These are phyloP conservation scores for Heliangelus exortis DNA, from an alignment of 2,797 vertebrate species.

Conservation along the genomic window DNA sequence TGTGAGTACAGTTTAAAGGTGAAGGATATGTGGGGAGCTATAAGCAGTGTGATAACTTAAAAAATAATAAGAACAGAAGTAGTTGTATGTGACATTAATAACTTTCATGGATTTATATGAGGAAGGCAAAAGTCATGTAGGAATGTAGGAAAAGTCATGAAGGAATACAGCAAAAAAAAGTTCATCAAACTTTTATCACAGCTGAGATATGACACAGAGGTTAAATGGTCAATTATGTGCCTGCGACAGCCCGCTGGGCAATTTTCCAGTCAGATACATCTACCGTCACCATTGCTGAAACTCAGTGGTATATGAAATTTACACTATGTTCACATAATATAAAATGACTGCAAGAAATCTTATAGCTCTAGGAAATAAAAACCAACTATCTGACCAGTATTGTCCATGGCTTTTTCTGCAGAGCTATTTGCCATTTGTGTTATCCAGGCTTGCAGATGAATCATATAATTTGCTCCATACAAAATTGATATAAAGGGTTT, in stretches of 20 bases:
- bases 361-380: not conserved
- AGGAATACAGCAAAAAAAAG: not conserved
- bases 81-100: not conserved
- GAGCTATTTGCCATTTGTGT: not conserved
- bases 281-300: not conserved
- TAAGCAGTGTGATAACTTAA: not conserved
- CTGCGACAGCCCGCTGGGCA: constrained; percentile 19
- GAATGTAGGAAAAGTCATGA: no score
- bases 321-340: not conserved
- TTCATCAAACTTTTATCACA: constrained; percentile 37
- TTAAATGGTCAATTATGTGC: constrained; percentile 28
- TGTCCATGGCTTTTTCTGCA: not conserved
- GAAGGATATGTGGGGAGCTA: not conserved
- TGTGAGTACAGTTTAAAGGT: not conserved
- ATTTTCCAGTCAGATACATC: constrained; percentile 43
- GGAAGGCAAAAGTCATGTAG: not conserved
- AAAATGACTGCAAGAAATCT: not conserved
- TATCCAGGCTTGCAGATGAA: not conserved
- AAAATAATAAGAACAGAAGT: not conserved
- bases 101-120: not conserved
- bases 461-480: not conserved
- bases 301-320: not conserved
- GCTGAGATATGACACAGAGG: constrained; percentile 2
- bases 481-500: not conserved
- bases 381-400: not conserved